Percentiles rank a stretch among this genome's conserved stretches.
Evolutionary conservation across 2,888 invertebrate genomes (phyloP).

Genomic region (Heliconius ismenius): DNA sequence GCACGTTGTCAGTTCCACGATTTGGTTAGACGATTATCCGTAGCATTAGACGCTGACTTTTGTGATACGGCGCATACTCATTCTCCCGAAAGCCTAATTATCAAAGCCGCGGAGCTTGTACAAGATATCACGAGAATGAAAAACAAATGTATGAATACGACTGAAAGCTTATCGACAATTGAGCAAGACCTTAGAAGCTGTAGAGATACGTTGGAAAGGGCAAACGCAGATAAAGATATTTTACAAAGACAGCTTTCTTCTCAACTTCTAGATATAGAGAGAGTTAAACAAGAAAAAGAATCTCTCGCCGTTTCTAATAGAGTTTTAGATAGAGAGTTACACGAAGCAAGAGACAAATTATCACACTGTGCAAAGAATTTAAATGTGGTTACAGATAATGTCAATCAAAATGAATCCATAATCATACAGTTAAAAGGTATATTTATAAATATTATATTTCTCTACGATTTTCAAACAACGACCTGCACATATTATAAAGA

Average conservation of each 20-base stretch:
- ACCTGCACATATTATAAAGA: neutral
- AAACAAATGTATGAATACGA: constrained; percentile 82
- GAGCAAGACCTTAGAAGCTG: constrained; percentile 86
- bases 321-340: constrained; percentile 87
- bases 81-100: constrained; percentile 87
- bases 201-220: constrained; percentile 84
- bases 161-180: constrained; percentile 82
- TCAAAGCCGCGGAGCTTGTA: constrained; percentile 89
- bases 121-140: constrained; percentile 86
- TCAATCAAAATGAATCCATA: constrained; percentile 85
- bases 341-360: constrained; percentile 86
- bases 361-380: constrained; percentile 84
- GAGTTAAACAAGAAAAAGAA: constrained; percentile 90
- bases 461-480: neutral
- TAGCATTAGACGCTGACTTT: constrained; percentile 87
- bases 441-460: neutral
- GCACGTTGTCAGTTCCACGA: constrained; percentile 86
- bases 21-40: constrained; percentile 86
- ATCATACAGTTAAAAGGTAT: constrained; percentile 85
- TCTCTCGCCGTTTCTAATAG: constrained; percentile 87
- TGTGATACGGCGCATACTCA: constrained; percentile 84
- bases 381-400: constrained; percentile 85
- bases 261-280: constrained; percentile 87
- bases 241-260: constrained; percentile 87
- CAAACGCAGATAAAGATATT: constrained; percentile 86